Evolutionary conservation across 2,797 vertebrate genomes (phyloP), one percentile per base, ranked within the genome.

Genomic region (Periophthalmus magnuspinnatus): DNA sequence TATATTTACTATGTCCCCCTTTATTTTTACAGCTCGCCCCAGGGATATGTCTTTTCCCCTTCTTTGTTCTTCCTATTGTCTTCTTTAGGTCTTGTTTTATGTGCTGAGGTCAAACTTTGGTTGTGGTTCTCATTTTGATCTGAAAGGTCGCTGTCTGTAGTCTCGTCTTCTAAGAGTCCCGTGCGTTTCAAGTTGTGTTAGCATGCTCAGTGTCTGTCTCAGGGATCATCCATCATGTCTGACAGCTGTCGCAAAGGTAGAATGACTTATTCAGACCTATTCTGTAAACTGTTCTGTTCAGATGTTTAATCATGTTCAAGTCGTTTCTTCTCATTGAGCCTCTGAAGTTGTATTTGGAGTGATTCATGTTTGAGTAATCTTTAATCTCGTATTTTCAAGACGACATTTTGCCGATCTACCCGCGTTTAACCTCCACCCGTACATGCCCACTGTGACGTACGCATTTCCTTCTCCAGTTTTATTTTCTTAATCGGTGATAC

Each of bases 241-340:
- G 82, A 83, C 84, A 81, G 76, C 83, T 87, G 83, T 84, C 81
- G 65, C 76, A 74, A 57, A 77, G 77, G 72, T 84, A 65, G 75
- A 80, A 80, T 66, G 69, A n/a, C n/a, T n/a, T n/a, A n/a, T n/a
- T 28, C 28, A 28, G 28, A 28, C 28, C 28, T 28, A 28, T 28
- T 28, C 28, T 28, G 28, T 28, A 28, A 28, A 28, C 28, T n/a
- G n/a, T n/a, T n/a, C n/a, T n/a, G n/a, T n/a, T 28, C 28, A 28
- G 28, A 28, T 28, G 28, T 3, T 28, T 28, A 28, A 28, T 28
- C 28, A 3, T 28, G 28, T 28, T 28, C 28, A 28, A 28, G 28
- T 28, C 28, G 28, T 28, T 28, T 28, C 1, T 28, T 28, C 28
- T 28, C 28, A 3, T 28, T 28, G 28, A 28, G 28, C 28, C 3